Percentiles rank a stretch among this genome's conserved stretches.
Evolutionary conservation across 2,888 invertebrate genomes (phyloP).

Genomic region (Eledone cirrhosa): DNA sequence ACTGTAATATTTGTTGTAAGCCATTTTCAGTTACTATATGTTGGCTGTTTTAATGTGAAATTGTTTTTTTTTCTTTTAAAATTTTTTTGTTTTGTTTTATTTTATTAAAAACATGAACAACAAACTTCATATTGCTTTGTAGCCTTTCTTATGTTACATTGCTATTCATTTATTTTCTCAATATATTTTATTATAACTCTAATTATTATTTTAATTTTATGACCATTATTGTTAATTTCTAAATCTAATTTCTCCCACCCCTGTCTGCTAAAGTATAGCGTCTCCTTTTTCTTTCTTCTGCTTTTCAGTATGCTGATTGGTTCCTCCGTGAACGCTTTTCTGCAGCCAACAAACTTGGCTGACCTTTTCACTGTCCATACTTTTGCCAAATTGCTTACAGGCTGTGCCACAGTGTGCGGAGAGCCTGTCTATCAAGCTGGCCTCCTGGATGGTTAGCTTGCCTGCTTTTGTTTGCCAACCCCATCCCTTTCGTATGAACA

Average conservation of each 20-base stretch:
- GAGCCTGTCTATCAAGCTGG: no score
- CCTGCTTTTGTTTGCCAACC: no score
- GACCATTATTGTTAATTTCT: neutral
- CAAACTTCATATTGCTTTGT: neutral
- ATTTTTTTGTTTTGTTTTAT: no score
- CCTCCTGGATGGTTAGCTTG: no score
- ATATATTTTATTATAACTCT: no score
- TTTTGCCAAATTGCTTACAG: no score
- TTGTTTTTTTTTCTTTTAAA: neutral
- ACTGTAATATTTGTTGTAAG: neutral
- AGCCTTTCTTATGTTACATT: neutral
- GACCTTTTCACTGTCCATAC: constrained; percentile 2
- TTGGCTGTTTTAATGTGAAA: neutral
- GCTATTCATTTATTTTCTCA: neutral
- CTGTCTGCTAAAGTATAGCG: neutral
- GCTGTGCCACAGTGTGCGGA: no score
- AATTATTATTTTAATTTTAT: neutral
- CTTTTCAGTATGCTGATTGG: constrained; percentile 24
- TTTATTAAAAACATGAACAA: no score
- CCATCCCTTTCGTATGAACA: no score
- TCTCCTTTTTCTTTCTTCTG: constrained; percentile 11
- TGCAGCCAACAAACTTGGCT: constrained; percentile 16
- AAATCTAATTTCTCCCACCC: no score
- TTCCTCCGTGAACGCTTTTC: constrained; percentile 24
- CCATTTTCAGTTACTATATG: neutral